Base-by-base conservation (phyloP, 64 coral and sea anemone genomes). In the Stylophora pistillata region DNA sequence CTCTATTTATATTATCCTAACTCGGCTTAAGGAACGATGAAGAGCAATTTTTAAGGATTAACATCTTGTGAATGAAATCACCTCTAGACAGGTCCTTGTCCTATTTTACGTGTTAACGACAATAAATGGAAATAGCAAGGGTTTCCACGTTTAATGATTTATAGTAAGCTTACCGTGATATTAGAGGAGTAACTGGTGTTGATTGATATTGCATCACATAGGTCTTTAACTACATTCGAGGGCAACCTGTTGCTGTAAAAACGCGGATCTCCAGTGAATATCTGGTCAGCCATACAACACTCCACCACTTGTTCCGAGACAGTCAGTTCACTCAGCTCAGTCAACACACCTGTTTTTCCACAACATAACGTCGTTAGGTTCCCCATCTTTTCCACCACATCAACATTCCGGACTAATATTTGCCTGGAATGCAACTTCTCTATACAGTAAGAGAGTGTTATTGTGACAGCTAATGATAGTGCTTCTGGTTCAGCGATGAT, bases 401-500 rank as follows among this genome's bases (percentile, higher is more conserved):
- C 92, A 29, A 87, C 91, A 78, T 96, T 96, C 9, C 95, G 82
- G 18, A 96, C 79, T 32, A 96, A 55, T 16, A 96, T 96, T 47
- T 93, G 87, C 21, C 86, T 89, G 0, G 34, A 27, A 28, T 90
- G 86, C 95, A 96, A 93, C 53, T 63, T 81, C 23, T 77, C 89
- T 30, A 93, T 47, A 9, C 89, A 89, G 15, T 87, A 73, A 3
- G 87, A 71, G 12, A 90, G 30, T 52, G 82, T 86, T 3, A 96
- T 79, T 11, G 95, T 96, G 25, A 86, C 87, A 13, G 95, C 95
- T 72, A 96, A 72, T 30, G 91, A 78, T 15, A 96, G 65, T 0
- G 91, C 95, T 82, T 96, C 91, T 15, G 95, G 95, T 37, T 96
- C 95, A 26, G 92, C 87, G 59, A 96, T 91, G 15, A 96, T 96